Evolutionary conservation across 2,888 invertebrate genomes (phyloP), one percentile per base, ranked within the genome.

Genomic region (Colostygia pectinataria): DNA sequence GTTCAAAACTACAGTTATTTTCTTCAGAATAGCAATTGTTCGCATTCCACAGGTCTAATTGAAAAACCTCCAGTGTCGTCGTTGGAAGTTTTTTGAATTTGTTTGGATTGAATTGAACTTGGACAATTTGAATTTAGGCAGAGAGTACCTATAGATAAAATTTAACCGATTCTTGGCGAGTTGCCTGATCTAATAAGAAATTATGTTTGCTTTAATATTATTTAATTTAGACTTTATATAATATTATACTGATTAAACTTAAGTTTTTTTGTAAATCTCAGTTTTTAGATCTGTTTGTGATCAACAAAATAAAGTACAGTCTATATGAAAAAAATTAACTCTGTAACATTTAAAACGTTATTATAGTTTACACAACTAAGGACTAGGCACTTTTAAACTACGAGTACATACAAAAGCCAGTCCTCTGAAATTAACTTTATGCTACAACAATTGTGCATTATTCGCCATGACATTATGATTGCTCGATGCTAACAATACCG

Each of bases 31-130:
- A 39, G 32, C 55, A 33, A 50, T 61, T 53, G 59, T 62, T 41
- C 45, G 49, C 49, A 49, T 52, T 59, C 54, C 45, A 44, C 38
- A 36, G 51, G 49, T 52, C 56, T 59, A 56, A 59, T 61, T 57
- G 61, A 56, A 61, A 59, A 43, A 45, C 42, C 48, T 41, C 50
- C 49, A 51, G 53, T 54, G 48, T 57, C 55, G 57, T 56, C 53
- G 37, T 54, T 44, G 20, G 37, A 41, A 37, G 51, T 56, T 56
- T 54, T 53, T 41, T 25, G 34, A 46, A 51, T 41, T 55, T 47
- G 46, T 54, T 55, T 34, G 41, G 14, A 32, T 36, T 29, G 24
- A 39, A 43, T 28, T 25, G 38, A 49, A 41, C 53, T 47, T 48
- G 50, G 50, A 45, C 32, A 52, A 54, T 54, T 54, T 52, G 45